phyloP scores from a whole-genome alignment of 2,888 invertebrate species.

The Himalopsyche tibetana region DNA sequence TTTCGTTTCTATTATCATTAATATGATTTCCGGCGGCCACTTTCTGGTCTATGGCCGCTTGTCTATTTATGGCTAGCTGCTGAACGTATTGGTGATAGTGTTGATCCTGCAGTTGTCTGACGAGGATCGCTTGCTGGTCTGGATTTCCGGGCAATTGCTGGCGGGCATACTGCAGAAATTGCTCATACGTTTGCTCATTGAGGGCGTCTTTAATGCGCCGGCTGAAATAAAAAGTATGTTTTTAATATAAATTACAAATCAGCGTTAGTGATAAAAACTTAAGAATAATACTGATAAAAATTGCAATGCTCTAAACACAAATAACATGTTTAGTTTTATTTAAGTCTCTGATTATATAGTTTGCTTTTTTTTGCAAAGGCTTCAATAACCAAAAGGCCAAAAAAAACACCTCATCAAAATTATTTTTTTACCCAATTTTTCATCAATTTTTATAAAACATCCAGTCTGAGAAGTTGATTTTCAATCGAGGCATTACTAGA shows the following conservation, averaged over 20 bases:
- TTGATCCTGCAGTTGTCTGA: conserved; percentile 97
- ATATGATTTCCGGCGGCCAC: conserved; percentile 67
- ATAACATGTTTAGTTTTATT: too few relatives aligned
- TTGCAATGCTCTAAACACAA: not conserved
- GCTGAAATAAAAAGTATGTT: conserved; percentile 70
- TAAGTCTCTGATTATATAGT: too few relatives aligned
- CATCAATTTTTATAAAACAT: too few relatives aligned
- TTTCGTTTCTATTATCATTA: conserved; percentile 52
- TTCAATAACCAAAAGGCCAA: too few relatives aligned
- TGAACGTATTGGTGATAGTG: conserved; percentile 99
- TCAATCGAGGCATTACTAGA: too few relatives aligned
- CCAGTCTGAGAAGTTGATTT: too few relatives aligned
- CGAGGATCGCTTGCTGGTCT: conserved; percentile 94
- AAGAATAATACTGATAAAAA: too few relatives aligned
- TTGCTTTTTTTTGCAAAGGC: too few relatives aligned
- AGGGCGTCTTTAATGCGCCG: conserved; percentile 96
- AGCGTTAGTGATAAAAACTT: too few relatives aligned
- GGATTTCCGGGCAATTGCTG: conserved; percentile 93
- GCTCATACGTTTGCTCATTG: conserved; percentile 93
- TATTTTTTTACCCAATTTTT: too few relatives aligned
- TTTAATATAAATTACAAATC: not conserved
- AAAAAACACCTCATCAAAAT: too few relatives aligned
- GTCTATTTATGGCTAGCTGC: conserved; percentile 82
- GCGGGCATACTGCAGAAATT: conserved; percentile 93
- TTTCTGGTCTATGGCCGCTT: conserved; percentile 68